A percentile compares a stretch with the other conserved stretches of the same genome.
phyloP scores from a whole-genome alignment of 1,140 invertebrate genomes.

The Drosophila dunni region DNA sequence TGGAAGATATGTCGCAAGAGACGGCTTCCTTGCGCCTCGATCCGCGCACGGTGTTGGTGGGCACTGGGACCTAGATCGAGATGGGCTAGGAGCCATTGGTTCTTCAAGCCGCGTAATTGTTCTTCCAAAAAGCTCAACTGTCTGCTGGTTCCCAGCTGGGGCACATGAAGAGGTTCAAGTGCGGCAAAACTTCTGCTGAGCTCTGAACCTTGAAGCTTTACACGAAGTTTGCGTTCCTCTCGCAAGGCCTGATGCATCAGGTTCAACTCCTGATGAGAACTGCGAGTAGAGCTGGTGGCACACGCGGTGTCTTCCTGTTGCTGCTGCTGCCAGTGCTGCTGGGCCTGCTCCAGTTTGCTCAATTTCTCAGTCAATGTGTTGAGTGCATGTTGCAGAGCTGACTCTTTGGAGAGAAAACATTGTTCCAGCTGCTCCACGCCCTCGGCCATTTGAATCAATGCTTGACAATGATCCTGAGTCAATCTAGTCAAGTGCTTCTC shows the following conservation, averaged over 20 bases:
- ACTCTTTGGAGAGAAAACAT: constrained; percentile 58
- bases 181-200: constrained; percentile 52
- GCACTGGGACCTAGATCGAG: constrained; percentile 49
- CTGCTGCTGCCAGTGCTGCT: constrained; percentile 62
- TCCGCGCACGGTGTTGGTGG: constrained; percentile 40
- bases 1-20: constrained; percentile 77
- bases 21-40: constrained; percentile 60
- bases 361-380: constrained; percentile 59
- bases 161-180: constrained; percentile 71
- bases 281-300: constrained; percentile 56
- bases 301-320: constrained; percentile 57
- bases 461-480: constrained; percentile 91
- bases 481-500: constrained; percentile 95
- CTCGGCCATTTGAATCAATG: constrained; percentile 58
- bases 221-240: constrained; percentile 59
- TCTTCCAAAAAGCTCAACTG: constrained; percentile 45
- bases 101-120: constrained; percentile 55
- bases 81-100: constrained; percentile 65
- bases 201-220: constrained; percentile 49
- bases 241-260: constrained; percentile 67
- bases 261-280: constrained; percentile 62
- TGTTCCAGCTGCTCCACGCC: constrained; percentile 70
- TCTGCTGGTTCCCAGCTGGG: constrained; percentile 25
- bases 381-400: constrained; percentile 53
- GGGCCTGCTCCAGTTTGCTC: constrained; percentile 48